Conservation (phyloP, 2,797 vertebrate species). For the Hylomyscus alleni region DNA sequence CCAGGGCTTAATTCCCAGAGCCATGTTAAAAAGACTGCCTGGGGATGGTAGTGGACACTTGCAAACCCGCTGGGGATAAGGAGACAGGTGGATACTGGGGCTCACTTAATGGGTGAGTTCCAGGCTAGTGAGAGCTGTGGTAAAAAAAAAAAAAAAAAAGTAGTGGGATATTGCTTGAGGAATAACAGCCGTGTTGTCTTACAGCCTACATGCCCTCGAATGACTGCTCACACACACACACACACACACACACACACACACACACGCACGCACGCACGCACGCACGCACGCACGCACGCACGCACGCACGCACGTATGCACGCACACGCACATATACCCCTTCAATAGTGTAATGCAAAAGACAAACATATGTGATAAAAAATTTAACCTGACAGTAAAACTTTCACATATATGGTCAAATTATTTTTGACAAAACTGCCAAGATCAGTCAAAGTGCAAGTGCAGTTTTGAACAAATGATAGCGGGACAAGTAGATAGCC, state of each 20-base stretch:
- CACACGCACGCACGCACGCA: rapidly evolving
- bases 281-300: no score
- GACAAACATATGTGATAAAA: neutral
- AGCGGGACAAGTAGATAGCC: neutral
- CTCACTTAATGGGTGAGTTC: neutral
- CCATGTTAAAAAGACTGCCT: neutral
- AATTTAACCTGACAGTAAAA: neutral
- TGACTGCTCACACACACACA: no score
- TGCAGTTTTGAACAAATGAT: neutral
- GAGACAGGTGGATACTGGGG: neutral
- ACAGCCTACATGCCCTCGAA: rapidly evolving
- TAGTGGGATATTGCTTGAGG: neutral
- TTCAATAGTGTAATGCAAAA: neutral
- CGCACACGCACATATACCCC: neutral
- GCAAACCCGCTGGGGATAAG: neutral
- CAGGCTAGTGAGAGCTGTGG: neutral
- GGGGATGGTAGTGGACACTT: neutral
- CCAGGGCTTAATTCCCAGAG: neutral
- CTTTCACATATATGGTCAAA: neutral
- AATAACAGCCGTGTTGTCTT: neutral
- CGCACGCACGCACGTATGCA: neutral
- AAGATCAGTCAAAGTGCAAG: neutral
- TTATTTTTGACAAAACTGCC: neutral
- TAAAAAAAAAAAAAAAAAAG: neutral
- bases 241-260: no score